A percentile compares a stretch with the other conserved stretches of the same genome.
phyloP scores from a whole-genome alignment of 2,888 invertebrate species.

The Tyria jacobaeae region DNA sequence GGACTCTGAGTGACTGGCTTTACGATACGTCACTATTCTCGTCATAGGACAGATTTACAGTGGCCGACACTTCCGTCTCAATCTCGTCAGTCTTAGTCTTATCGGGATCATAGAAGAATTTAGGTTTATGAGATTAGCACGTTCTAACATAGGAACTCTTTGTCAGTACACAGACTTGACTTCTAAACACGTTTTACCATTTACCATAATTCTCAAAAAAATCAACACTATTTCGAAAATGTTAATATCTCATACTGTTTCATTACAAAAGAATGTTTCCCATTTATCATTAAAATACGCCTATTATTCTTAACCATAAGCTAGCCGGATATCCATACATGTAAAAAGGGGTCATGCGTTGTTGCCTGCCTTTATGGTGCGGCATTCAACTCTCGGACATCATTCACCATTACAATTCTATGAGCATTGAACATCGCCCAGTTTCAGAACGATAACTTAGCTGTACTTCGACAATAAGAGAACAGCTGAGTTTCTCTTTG shows the following conservation, averaged over 20 bases:
- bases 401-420: slow-evolving; percentile 66
- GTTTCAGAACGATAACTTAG: slow-evolving; percentile 51
- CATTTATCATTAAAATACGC: slow-evolving; percentile 59
- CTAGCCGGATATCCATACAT: slow-evolving; percentile 80
- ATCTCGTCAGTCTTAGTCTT: not conserved
- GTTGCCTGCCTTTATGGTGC: slow-evolving; percentile 57
- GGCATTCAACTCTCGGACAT: slow-evolving; percentile 53
- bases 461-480: slow-evolving; percentile 38
- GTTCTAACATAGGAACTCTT: too few species aligned
- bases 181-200: too few species aligned
- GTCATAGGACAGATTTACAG: not conserved
- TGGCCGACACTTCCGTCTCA: not conserved
- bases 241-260: slow-evolving; percentile 19
- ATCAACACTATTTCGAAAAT: slow-evolving; percentile 9
- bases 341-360: slow-evolving; percentile 75
- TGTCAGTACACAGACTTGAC: too few species aligned
- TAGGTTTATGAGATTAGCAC: too few species aligned
- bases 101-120: too few species aligned
- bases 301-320: slow-evolving; percentile 70
- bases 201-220: slow-evolving; percentile 17
- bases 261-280: slow-evolving; percentile 47
- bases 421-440: slow-evolving; percentile 60
- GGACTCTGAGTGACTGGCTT: not conserved
- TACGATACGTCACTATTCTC: not conserved
- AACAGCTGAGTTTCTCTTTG: slow-evolving; percentile 37